Percentiles rank a stretch among this genome's conserved stretches.
phyloP scores from a whole-genome alignment of 2,113 vertebrate species.

The Sula dactylatra region DNA sequence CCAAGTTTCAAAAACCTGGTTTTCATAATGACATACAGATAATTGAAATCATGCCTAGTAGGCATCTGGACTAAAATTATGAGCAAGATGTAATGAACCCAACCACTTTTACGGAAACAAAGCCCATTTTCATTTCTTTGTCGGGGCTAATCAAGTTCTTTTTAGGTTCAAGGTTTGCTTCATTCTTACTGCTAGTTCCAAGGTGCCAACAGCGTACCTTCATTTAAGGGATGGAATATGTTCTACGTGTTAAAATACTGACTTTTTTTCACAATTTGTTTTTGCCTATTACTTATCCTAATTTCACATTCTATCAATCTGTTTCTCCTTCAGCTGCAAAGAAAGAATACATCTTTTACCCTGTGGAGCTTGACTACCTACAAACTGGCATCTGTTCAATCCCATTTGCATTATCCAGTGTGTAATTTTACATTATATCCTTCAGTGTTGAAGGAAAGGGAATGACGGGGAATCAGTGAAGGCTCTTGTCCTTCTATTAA shows the following conservation, averaged over 20 bases:
- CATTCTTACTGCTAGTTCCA: not conserved
- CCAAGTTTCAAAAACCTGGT: not conserved
- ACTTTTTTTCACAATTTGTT: not conserved
- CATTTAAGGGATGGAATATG: not conserved
- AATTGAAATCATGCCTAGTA: conserved; percentile 29
- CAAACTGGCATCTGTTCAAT: conserved; percentile 27
- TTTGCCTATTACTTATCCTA: conserved; percentile 1
- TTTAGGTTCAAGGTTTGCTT: not conserved
- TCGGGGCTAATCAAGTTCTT: conserved; percentile 3
- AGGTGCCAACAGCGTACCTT: not conserved
- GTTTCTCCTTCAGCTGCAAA: conserved; percentile 13
- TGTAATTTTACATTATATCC: conserved; percentile 41
- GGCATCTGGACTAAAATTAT: conserved; percentile 15
- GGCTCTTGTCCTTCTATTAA: not conserved
- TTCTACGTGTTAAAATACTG: not conserved
- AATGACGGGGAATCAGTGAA: not conserved
- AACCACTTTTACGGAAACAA: not conserved
- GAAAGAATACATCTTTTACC: not conserved
- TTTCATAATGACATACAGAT: not conserved
- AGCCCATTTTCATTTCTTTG: conserved; percentile 15
- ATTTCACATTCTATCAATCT: conserved; percentile 33
- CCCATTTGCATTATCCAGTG: not conserved
- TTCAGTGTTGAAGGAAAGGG: not conserved
- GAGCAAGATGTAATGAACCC: not conserved
- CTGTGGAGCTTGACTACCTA: not conserved